phyloP scores from a whole-genome alignment of 2,888 invertebrate species.

The Erebia aethiops region DNA sequence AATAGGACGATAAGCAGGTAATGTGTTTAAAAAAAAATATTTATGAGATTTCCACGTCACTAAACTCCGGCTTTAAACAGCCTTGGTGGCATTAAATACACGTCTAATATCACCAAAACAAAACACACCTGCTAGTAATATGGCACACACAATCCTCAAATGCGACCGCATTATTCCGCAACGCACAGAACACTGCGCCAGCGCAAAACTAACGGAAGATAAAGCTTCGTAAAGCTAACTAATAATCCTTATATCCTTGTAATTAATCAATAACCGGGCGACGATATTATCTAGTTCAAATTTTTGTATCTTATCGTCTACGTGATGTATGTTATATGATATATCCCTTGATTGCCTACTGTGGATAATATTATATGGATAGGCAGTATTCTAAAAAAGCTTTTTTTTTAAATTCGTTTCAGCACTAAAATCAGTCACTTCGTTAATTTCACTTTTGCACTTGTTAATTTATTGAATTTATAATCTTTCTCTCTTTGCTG shows the following conservation, averaged over 20 bases:
- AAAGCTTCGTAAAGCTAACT: slow-evolving; percentile 24
- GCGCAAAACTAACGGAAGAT: slow-evolving; percentile 27
- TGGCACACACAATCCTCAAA: slow-evolving; percentile 32
- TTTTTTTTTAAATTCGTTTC: not conserved
- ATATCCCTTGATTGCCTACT: slow-evolving; percentile 19
- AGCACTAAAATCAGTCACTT: not conserved
- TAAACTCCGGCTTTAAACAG: not conserved
- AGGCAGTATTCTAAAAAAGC: slow-evolving; percentile 17
- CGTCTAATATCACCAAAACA: slow-evolving; percentile 12
- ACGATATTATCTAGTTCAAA: slow-evolving; percentile 30
- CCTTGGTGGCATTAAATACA: not conserved
- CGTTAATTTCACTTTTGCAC: slow-evolving; percentile 1
- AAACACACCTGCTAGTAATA: slow-evolving; percentile 43
- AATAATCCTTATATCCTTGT: slow-evolving; percentile 41
- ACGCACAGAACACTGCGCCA: slow-evolving; percentile 36
- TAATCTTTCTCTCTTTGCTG: not conserved
- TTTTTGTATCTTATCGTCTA: slow-evolving; percentile 31
- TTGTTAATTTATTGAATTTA: not conserved
- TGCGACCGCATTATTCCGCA: slow-evolving; percentile 42
- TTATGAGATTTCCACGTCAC: not conserved
- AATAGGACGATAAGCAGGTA: no score
- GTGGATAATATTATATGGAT: slow-evolving; percentile 2
- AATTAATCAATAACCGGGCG: slow-evolving; percentile 40
- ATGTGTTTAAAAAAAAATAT: not conserved
- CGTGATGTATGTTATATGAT: slow-evolving; percentile 22